Evolutionary conservation across 2,113 vertebrate genomes (phyloP).

Genomic region (Reinhardtius hippoglossoides): DNA sequence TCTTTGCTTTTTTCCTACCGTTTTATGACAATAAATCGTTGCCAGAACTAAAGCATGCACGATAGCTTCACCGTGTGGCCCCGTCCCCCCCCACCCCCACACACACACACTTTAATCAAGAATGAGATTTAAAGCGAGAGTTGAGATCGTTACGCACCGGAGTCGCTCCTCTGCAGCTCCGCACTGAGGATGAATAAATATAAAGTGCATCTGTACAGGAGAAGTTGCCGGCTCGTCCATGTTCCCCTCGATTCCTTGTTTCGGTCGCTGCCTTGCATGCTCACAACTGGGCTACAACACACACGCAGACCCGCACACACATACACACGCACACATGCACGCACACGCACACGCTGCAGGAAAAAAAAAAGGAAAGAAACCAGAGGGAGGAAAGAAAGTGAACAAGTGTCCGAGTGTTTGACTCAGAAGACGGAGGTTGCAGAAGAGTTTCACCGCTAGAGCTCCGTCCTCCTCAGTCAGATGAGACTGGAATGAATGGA

Average conservation of each 20-base stretch:
- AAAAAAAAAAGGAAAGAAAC: not conserved
- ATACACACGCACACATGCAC: conserved; percentile 12
- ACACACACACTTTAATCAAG: not conserved
- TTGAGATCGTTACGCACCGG: conserved; percentile 70
- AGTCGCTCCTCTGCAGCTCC: conserved; percentile 71
- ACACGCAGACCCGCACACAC: conserved; percentile 21
- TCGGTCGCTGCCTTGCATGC: conserved; percentile 76
- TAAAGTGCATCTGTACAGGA: conserved; percentile 84
- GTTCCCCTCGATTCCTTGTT: conserved; percentile 53
- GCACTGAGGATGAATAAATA: conserved; percentile 83
- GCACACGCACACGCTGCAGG: not conserved
- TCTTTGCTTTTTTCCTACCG: not conserved
- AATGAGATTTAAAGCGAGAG: conserved; percentile 8
- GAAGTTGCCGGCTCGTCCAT: conserved; percentile 68
- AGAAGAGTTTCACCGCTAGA: conserved; percentile 51
- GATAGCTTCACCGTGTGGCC: not conserved
- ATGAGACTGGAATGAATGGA: conserved; percentile 75
- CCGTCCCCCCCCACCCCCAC: too few species aligned
- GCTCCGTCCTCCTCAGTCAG: conserved; percentile 71
- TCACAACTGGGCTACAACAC: conserved; percentile 51
- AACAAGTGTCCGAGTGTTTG: conserved; percentile 30
- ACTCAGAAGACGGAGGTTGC: not conserved
- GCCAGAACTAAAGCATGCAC: conserved; percentile 1
- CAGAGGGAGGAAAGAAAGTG: conserved; percentile 30
- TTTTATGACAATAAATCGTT: conserved; percentile 7